A percentile compares a stretch with the other conserved stretches of the same genome.
Evolutionary conservation across 2,113 vertebrate species (phyloP).

Genomic region (Lates calcarifer): DNA sequence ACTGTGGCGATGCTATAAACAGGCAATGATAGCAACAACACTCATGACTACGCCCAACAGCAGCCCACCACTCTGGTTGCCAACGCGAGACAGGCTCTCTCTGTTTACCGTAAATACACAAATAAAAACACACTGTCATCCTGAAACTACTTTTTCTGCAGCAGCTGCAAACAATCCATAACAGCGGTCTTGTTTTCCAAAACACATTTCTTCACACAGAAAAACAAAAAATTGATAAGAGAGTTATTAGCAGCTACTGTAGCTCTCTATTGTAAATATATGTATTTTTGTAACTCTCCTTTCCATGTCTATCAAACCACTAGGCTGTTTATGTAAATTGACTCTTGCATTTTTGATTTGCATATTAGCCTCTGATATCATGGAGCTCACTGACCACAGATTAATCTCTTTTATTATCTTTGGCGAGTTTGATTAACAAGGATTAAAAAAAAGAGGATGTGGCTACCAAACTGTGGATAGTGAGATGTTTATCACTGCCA

Average conservation of each 20-base stretch:
- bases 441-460: not conserved
- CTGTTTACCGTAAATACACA: slow-evolving; percentile 24
- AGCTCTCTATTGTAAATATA: not conserved
- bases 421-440: not conserved
- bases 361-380: not conserved
- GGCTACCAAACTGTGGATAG: not conserved
- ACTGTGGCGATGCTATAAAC: not conserved
- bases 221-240: too few relatives aligned
- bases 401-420: not conserved
- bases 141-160: not conserved
- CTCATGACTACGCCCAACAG: not conserved
- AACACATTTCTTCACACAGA: not conserved
- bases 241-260: not conserved
- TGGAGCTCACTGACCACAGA: not conserved
- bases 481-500: not conserved
- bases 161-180: not conserved
- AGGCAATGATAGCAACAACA: slow-evolving; percentile 18
- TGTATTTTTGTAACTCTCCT: not conserved
- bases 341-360: not conserved
- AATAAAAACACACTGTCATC: not conserved
- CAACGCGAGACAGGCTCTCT: not conserved
- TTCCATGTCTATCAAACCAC: not conserved
- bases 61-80: not conserved
- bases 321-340: not conserved
- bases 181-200: not conserved